Evolutionary conservation across 2,797 vertebrate species (phyloP).

Genomic region (Apogon talboti): DNA sequence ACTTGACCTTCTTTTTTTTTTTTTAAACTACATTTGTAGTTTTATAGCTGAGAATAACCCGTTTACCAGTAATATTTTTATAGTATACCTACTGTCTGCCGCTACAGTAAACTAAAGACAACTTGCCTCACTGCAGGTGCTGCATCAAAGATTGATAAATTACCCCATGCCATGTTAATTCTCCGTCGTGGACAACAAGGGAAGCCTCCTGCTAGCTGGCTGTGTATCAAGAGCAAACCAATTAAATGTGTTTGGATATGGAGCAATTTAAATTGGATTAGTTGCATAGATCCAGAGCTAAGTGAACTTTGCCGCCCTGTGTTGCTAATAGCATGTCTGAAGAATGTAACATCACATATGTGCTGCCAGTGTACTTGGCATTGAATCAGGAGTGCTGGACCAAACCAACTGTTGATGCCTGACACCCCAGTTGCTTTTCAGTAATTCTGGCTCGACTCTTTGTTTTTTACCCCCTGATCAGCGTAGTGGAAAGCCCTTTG

Average conservation of each 20-base stretch:
- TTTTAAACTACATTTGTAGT: constrained; percentile 25
- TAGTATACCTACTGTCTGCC: background rate
- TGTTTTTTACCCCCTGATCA: constrained; percentile 55
- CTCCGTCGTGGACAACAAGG: constrained; percentile 16
- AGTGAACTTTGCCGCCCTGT: constrained; percentile 25
- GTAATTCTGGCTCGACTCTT: constrained; percentile 50
- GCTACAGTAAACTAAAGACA: background rate
- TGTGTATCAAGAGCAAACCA: constrained; percentile 59
- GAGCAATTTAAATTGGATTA: constrained; percentile 68
- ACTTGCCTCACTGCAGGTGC: background rate
- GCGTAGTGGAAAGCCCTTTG: constrained; percentile 63
- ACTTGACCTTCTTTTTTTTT: constrained; percentile 60
- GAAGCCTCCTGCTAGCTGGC: constrained; percentile 30
- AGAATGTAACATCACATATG: constrained; percentile 44
- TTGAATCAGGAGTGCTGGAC: constrained; percentile 28
- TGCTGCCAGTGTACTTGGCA: constrained; percentile 19
- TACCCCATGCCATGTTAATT: constrained; percentile 4
- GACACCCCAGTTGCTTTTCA: constrained; percentile 29
- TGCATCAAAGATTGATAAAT: constrained; percentile 24
- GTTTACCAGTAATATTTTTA: background rate
- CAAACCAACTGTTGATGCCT: constrained; percentile 56
- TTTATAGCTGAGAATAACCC: constrained; percentile 40
- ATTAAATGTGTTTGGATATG: constrained; percentile 75
- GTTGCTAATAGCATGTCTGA: constrained; percentile 22
- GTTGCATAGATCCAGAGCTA: constrained; percentile 22